Percentiles rank a stretch among this genome's conserved stretches.
These are phyloP conservation scores for Neodiprion pinetum DNA, from an alignment of 1,140 invertebrate genomes.

Conservation along the genomic window DNA sequence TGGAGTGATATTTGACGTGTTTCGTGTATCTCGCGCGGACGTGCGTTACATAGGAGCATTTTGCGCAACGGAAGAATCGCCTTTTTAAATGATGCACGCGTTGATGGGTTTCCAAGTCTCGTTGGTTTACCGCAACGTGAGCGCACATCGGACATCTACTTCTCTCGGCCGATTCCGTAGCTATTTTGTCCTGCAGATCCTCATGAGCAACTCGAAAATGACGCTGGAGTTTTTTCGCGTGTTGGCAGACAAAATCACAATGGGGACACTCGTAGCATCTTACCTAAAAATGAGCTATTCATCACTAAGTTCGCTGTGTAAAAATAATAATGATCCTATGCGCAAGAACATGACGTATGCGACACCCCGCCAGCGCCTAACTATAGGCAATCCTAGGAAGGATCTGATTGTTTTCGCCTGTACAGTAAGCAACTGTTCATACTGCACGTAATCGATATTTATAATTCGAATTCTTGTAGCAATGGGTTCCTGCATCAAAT, in stretches of 20 bases:
- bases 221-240: conserved; percentile 68
- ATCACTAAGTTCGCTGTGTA: not conserved
- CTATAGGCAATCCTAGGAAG: not conserved
- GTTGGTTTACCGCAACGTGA: conserved; percentile 35
- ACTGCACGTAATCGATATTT: too few relatives aligned
- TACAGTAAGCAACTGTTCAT: too few relatives aligned
- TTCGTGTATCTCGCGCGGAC: conserved; percentile 89
- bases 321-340: not conserved
- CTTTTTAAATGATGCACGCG: conserved; percentile 61
- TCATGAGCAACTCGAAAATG: conserved; percentile 63
- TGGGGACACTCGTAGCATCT: conserved; percentile 62
- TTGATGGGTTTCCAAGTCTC: conserved; percentile 51
- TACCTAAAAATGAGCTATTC: conserved; percentile 17
- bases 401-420: not conserved
- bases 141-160: conserved; percentile 38
- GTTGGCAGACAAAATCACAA: conserved; percentile 71
- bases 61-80: conserved; percentile 83
- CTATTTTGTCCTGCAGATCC: conserved; percentile 16
- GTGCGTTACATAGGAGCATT: conserved; percentile 90
- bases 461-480: too few relatives aligned
- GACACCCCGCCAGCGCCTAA: not conserved
- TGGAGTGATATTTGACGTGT: conserved; percentile 93
- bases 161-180: conserved; percentile 13
- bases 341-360: too few relatives aligned
- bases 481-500: too few relatives aligned